Evolutionary conservation across 2,797 vertebrate genomes (phyloP).

Genomic region (Falco columbarius): DNA sequence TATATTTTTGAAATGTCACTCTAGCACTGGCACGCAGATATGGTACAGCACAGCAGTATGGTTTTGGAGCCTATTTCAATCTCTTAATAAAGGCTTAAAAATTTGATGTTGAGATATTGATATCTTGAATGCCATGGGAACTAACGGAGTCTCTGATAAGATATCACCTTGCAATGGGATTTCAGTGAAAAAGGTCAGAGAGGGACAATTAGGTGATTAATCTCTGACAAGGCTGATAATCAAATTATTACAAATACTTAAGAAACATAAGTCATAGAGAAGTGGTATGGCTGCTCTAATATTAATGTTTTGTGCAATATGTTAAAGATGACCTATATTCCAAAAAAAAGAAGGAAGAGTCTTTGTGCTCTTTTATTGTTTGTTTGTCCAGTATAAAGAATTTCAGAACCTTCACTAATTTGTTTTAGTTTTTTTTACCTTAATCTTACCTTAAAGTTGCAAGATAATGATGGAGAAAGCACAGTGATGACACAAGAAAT

Average conservation of each 20-base stretch:
- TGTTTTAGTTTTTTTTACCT: neutral
- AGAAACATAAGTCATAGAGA: neutral
- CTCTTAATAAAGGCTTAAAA: neutral
- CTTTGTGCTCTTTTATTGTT: neutral
- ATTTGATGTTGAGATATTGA: neutral
- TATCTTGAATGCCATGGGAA: neutral
- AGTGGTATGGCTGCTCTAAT: neutral
- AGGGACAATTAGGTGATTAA: neutral
- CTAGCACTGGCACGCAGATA: neutral
- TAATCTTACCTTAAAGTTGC: neutral
- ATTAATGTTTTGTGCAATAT: neutral
- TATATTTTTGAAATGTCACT: neutral
- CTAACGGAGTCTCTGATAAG: neutral
- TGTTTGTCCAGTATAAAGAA: neutral
- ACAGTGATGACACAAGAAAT: neutral
- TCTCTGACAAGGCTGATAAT: neutral
- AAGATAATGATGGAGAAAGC: neutral
- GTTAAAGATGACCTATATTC: neutral
- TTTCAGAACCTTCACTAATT: neutral
- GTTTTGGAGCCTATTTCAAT: neutral
- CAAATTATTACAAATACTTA: neutral
- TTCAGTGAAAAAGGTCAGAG: neutral
- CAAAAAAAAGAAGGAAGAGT: neutral
- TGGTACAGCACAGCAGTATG: neutral
- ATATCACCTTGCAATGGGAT: neutral